Evolutionary conservation across 2,888 invertebrate genomes (phyloP).

Genomic region (Gandaritis pyraliata): DNA sequence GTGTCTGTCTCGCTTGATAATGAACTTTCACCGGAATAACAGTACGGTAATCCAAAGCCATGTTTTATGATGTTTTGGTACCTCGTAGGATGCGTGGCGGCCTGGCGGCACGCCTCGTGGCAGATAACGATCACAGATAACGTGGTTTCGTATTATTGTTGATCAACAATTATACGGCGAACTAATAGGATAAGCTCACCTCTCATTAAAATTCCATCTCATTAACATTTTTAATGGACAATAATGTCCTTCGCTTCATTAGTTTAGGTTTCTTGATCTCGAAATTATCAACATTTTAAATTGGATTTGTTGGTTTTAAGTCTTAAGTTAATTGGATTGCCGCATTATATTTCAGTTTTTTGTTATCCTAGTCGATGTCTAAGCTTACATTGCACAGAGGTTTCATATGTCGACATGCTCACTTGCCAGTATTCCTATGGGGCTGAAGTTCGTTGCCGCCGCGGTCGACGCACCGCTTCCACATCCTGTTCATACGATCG

Average conservation of each 20-base stretch:
- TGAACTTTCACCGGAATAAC: slow-evolving; percentile 30
- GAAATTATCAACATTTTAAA: slow-evolving; percentile 11
- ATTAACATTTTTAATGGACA: slow-evolving; percentile 18
- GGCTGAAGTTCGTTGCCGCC: slow-evolving; percentile 65
- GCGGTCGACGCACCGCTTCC: slow-evolving; percentile 70
- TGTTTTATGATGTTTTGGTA: slow-evolving; percentile 36
- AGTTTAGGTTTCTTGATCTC: slow-evolving; percentile 14
- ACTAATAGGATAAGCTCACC: slow-evolving; percentile 11
- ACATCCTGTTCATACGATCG: slow-evolving; percentile 67
- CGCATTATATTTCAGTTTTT: slow-evolving; percentile 27
- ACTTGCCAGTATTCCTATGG: slow-evolving; percentile 57
- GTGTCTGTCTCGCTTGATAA: slow-evolving; percentile 35
- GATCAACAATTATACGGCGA: slow-evolving; percentile 33
- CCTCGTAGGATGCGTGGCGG: slow-evolving; percentile 32
- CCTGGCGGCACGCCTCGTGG: slow-evolving; percentile 24
- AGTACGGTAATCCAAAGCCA: slow-evolving; percentile 17
- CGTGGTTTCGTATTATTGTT: slow-evolving; percentile 32
- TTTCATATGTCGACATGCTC: slow-evolving; percentile 34
- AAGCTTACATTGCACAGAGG: slow-evolving; percentile 28
- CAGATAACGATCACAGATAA: slow-evolving; percentile 32
- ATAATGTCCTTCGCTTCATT: slow-evolving; percentile 17
- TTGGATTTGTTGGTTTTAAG: slow-evolving; percentile 17
- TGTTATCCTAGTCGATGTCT: slow-evolving; percentile 22
- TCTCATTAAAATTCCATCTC: slow-evolving; percentile 20
- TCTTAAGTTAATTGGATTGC: slow-evolving; percentile 29